phyloP scores from a whole-genome alignment of 1,140 invertebrate genomes.

The Theocolax elegans region DNA sequence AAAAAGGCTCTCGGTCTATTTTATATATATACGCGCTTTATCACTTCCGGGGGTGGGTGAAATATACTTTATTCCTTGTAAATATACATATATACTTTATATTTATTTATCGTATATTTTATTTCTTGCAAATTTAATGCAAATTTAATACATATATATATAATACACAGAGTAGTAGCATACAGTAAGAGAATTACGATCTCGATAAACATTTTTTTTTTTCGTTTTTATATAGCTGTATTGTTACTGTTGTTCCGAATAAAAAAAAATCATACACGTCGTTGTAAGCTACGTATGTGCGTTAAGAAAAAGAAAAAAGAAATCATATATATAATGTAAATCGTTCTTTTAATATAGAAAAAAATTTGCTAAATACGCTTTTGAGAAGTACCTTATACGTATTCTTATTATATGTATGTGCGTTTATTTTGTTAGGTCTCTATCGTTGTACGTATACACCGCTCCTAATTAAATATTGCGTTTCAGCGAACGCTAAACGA shows the following conservation, averaged over 20 bases:
- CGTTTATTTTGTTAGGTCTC: neutral
- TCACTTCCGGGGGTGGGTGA: neutral
- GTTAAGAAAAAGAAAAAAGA: neutral
- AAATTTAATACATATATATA: too few relatives aligned
- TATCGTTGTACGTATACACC: too few relatives aligned
- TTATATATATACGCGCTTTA: too few relatives aligned
- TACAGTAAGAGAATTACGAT: conserved; percentile 23
- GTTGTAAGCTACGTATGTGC: neutral
- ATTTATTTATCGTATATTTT: conserved; percentile 22
- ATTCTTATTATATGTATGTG: neutral
- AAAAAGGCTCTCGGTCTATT: neutral
- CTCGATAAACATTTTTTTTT: conserved; percentile 9
- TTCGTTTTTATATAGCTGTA: conserved; percentile 4
- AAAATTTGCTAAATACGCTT: conserved; percentile 17
- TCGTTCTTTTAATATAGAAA: neutral
- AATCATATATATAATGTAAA: neutral
- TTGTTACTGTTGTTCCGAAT: conserved; percentile 19
- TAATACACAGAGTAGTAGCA: neutral
- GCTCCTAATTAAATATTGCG: conserved; percentile 10
- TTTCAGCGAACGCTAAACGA: too few relatives aligned
- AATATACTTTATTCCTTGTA: conserved; percentile 11
- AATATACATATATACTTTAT: too few relatives aligned
- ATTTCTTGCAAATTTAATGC: neutral
- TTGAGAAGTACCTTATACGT: neutral
- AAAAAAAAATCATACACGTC: neutral